These are phyloP conservation scores for Lepisosteus osseus DNA, from an alignment of 2,113 vertebrate genomes.

Conservation along the genomic window DNA sequence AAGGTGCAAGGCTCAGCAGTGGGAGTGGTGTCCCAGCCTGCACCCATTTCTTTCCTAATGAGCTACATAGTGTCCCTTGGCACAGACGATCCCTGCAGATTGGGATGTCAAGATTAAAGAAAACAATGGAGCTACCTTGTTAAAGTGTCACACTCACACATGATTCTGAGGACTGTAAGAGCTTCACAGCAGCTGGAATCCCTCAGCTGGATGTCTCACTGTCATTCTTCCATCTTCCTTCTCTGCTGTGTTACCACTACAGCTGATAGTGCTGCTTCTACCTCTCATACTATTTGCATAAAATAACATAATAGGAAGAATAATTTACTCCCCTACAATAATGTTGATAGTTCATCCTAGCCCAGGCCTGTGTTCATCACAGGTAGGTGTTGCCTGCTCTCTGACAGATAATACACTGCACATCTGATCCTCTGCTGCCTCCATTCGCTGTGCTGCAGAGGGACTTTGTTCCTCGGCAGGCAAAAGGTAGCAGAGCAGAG, in stretches of 20 bases:
- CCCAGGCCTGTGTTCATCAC: background rate
- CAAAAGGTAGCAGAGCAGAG: background rate
- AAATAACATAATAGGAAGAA: background rate
- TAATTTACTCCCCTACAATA: background rate
- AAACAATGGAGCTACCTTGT: background rate
- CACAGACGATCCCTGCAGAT: background rate
- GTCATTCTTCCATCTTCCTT: background rate
- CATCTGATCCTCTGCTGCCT: constrained; percentile 13
- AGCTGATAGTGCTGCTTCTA: background rate
- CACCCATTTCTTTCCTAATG: too few species aligned
- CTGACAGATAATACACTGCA: too few species aligned
- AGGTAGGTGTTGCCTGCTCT: background rate
- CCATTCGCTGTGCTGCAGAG: constrained; percentile 33
- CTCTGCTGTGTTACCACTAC: background rate
- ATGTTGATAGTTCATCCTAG: too few species aligned
- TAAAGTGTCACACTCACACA: background rate
- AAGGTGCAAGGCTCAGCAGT: too few species aligned
- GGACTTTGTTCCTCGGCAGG: constrained; percentile 13
- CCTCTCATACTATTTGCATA: too few species aligned
- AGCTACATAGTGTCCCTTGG: too few species aligned
- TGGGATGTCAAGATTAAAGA: background rate
- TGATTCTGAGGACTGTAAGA: background rate
- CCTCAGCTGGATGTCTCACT: background rate
- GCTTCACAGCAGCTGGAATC: too few species aligned
- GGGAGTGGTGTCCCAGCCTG: too few species aligned